Evolutionary conservation across 2,888 invertebrate species (phyloP), one percentile per base, ranked within the genome.

Genomic region (Drepanosiphum platanoidis): DNA sequence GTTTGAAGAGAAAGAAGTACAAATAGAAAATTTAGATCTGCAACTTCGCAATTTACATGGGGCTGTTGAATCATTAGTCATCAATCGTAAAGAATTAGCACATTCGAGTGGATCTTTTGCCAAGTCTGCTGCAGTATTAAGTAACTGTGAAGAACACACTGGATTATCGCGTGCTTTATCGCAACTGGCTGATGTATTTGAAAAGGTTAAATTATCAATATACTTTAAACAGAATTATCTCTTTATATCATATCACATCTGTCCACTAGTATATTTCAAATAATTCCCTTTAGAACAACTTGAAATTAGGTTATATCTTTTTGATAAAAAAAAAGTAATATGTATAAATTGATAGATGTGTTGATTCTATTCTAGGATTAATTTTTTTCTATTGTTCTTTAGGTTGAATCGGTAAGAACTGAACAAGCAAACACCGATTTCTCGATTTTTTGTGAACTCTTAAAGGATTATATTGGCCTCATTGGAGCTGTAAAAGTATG

Each of bases 341-440:
- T 64, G 3, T 30, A 64, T 27, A 64, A 64, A 64, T 52, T 18
- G 5, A 52, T 22, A 13, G 1, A 64, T 27, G 3, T 30, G 30
- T 30, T 64, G 13, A 30, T 27, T 64, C 36, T 36, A 18, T 66
- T 34, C 34, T n/a, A n/a, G n/a, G 2, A 36, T 66, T 22, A 39
- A 39, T 27, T 34, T 1, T 15, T 30, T 61, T 66, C 11, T n/a
- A n/a, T n/a, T 79, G 32, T 58, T 61, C 88, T 88, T 18, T 87
- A 96, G 93, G 93, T 97, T 39, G 97, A 97, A 90, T 92, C 94
- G 78, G 91, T 98, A 83, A 94, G 98, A 88, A 92, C 94, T 87
- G 96, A 97, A 88, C 98, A 99, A 90, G 95, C 97, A 1, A 97
- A 97, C 89, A 95, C 96, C 0, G 99, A 99, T 90, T 96, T 97